Percentiles rank a stretch among this genome's conserved stretches.
These are phyloP conservation scores for Dolichomitus sp. DNA, from an alignment of 2,888 invertebrate genomes.

Conservation along the genomic window DNA sequence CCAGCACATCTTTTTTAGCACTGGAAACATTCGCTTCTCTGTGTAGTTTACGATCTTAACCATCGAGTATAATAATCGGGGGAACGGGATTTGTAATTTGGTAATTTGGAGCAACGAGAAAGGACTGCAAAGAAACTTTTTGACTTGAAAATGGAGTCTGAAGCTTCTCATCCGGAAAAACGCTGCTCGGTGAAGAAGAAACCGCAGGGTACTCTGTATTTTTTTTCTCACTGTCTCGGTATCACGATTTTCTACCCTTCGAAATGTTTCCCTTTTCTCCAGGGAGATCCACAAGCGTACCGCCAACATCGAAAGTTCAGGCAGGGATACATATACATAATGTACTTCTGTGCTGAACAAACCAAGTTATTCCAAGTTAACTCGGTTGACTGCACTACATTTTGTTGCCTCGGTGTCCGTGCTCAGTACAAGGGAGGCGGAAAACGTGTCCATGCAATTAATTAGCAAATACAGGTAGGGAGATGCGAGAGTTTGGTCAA, in stretches of 20 bases:
- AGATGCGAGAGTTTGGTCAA: conserved; percentile 3
- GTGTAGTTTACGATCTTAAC: conserved; percentile 36
- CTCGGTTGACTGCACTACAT: not conserved
- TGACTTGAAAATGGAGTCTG: not conserved
- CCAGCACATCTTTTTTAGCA: conserved; percentile 53
- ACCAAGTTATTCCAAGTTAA: not conserved
- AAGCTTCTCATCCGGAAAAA: conserved; percentile 35
- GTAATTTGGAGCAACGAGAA: conserved; percentile 23
- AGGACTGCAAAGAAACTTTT: conserved; percentile 16
- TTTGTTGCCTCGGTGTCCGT: conserved; percentile 18
- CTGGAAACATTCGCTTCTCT: conserved; percentile 18
- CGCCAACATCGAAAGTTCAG: conserved; percentile 46
- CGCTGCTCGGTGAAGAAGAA: conserved; percentile 41
- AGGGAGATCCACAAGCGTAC: conserved; percentile 14
- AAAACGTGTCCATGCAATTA: conserved; percentile 58
- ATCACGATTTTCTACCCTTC: conserved; percentile 13
- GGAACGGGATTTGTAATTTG: conserved; percentile 52
- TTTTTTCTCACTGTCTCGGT: not conserved
- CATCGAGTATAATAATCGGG: conserved; percentile 18
- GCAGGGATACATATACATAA: not conserved
- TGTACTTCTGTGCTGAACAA: conserved; percentile 1
- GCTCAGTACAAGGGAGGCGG: conserved; percentile 5
- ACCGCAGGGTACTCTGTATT: conserved; percentile 29
- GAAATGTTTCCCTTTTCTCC: conserved; percentile 32
- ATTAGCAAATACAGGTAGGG: conserved; percentile 61